phyloP scores from a whole-genome alignment of 2,113 vertebrate genomes.

The Tor tambroides region DNA sequence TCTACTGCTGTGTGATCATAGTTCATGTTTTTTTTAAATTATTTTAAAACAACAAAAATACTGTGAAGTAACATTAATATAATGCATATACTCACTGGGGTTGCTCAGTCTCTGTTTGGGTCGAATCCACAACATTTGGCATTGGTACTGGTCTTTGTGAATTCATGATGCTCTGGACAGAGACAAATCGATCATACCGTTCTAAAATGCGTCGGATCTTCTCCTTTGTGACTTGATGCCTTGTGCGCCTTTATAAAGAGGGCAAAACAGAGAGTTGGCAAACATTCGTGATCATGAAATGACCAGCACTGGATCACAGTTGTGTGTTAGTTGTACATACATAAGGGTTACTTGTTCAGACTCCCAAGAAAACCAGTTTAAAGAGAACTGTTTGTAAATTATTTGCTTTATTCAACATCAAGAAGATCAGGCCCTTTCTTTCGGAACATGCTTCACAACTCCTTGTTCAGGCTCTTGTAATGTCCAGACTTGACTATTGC shows the following conservation, averaged over 20 bases:
- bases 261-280: neutral
- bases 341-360: too few relatives aligned
- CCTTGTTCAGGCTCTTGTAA: too few relatives aligned
- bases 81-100: conserved; percentile 53
- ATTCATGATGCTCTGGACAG: conserved; percentile 83
- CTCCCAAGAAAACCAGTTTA: neutral
- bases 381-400: neutral
- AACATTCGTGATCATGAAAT: neutral
- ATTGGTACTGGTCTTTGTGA: conserved; percentile 73
- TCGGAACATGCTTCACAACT: too few relatives aligned
- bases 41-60: neutral
- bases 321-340: neutral
- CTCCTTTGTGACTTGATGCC: conserved; percentile 87
- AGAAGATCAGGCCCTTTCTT: too few relatives aligned
- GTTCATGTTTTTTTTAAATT: neutral
- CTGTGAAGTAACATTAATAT: neutral
- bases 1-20: neutral
- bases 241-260: conserved; percentile 79
- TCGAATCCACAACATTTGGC: conserved; percentile 56
- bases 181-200: conserved; percentile 83
- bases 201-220: conserved; percentile 89
- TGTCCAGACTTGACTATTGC: too few relatives aligned
- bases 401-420: too few relatives aligned
- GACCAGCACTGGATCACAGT: neutral
- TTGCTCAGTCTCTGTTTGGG: conserved; percentile 60